phyloP scores from a whole-genome alignment of 1,140 invertebrate genomes.

The Drosophila triauraria region DNA sequence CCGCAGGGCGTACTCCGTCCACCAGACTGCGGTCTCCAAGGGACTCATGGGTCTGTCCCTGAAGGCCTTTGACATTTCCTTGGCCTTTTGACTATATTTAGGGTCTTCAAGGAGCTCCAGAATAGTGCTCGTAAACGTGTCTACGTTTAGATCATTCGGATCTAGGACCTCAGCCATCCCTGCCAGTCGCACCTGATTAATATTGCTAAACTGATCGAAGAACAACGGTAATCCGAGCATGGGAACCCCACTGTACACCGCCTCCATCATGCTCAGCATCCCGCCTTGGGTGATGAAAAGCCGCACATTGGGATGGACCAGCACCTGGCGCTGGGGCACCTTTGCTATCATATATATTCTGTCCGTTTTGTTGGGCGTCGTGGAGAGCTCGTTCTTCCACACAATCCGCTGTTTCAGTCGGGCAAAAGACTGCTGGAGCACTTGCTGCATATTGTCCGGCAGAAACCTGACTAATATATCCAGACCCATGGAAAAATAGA shows the following conservation, averaged over 20 bases:
- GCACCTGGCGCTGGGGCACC: conserved; percentile 85
- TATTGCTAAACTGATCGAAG: conserved; percentile 56
- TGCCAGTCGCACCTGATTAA: conserved; percentile 68
- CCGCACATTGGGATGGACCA: conserved; percentile 72
- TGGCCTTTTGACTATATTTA: conserved; percentile 5
- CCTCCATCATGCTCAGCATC: conserved; percentile 51
- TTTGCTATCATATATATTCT: conserved; percentile 88
- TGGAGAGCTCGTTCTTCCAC: conserved; percentile 24
- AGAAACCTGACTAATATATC: conserved; percentile 86
- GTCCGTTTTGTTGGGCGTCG: conserved; percentile 68
- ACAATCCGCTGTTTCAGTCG: conserved; percentile 83
- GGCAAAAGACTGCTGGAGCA: conserved; percentile 28
- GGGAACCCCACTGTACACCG: conserved; percentile 29
- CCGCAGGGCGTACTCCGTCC: conserved; percentile 87
- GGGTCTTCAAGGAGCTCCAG: conserved; percentile 28
- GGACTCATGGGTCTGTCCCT: conserved; percentile 86
- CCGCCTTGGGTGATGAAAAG: conserved; percentile 58
- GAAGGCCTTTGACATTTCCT: conserved; percentile 85
- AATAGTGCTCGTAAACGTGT: conserved; percentile 21
- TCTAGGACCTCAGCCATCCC: conserved; percentile 86
- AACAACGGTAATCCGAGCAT: conserved; percentile 56
- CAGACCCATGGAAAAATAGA: conserved; percentile 88
- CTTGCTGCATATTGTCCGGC: conserved; percentile 83
- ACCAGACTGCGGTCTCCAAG: conserved; percentile 87
- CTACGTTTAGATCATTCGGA: conserved; percentile 15